These are phyloP conservation scores for Periophthalmus modestus DNA, from an alignment of 2,113 vertebrate genomes.

Conservation along the genomic window DNA sequence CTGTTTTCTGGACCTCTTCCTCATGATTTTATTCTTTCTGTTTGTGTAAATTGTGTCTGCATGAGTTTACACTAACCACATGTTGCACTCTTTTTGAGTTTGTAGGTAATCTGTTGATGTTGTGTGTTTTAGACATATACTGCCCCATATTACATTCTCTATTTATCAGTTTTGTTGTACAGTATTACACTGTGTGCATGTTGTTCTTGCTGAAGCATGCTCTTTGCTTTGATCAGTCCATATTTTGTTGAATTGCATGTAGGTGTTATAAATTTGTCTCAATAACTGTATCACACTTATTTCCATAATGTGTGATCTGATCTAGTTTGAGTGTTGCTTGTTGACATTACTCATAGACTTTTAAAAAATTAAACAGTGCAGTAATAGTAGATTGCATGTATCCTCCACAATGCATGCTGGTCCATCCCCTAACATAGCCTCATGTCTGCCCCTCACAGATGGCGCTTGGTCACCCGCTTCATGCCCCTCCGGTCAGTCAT, in stretches of 20 bases:
- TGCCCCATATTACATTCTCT: constrained; percentile 7
- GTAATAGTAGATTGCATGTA: constrained; percentile 29
- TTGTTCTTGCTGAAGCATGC: constrained; percentile 56
- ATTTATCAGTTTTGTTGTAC: constrained; percentile 28
- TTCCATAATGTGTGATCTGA: constrained; percentile 21
- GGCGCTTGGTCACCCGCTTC: constrained; percentile 65
- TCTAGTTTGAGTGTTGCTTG: constrained; percentile 30
- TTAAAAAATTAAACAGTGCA: constrained; percentile 1
- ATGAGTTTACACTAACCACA: constrained; percentile 54
- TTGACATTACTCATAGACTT: constrained; percentile 12
- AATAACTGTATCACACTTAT: constrained; percentile 27
- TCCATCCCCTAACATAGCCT: constrained; percentile 65
- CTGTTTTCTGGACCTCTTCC: constrained; percentile 73
- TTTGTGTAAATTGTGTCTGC: constrained; percentile 57
- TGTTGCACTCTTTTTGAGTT: constrained; percentile 14
- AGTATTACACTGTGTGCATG: constrained; percentile 35
- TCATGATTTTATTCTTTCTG: constrained; percentile 58
- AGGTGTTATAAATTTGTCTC: constrained; percentile 28
- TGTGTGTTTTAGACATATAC: constrained; percentile 54
- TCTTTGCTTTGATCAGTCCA: constrained; percentile 31
- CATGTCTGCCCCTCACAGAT: constrained; percentile 73
- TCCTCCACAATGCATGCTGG: constrained; percentile 70
- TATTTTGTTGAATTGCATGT: constrained; percentile 52
- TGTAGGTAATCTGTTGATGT: constrained; percentile 42
- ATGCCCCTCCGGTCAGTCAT: constrained; percentile 75